A percentile compares a stretch with the other conserved stretches of the same genome.
Conservation (phyloP, 1,140 invertebrate species). For the Hermetia illucens region DNA sequence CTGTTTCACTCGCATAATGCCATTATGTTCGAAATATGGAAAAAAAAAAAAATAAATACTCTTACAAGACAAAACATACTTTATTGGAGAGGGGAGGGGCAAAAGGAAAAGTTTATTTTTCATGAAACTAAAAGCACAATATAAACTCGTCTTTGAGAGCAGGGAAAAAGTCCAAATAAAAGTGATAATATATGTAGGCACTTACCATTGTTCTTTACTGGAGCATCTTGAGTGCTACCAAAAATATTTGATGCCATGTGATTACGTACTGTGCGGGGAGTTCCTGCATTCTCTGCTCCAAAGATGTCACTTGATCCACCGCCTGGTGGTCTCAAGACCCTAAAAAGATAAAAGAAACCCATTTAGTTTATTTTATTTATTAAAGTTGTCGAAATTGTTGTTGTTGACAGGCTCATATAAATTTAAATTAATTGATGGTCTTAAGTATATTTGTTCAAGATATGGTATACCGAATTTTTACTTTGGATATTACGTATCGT, state of each 20-base stretch:
- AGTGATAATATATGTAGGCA: too few relatives aligned
- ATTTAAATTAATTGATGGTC: too few relatives aligned
- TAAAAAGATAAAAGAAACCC: slow-evolving; percentile 18
- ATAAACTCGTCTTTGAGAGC: not conserved
- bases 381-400: too few relatives aligned
- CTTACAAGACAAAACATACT: slow-evolving; percentile 11
- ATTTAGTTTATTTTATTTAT: too few relatives aligned
- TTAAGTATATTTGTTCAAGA: too few relatives aligned
- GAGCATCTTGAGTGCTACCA: slow-evolving; percentile 20
- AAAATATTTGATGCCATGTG: slow-evolving; percentile 30
- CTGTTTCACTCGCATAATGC: too few relatives aligned
- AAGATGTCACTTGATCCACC: slow-evolving; percentile 42
- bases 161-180: slow-evolving; percentile 10
- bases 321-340: slow-evolving; percentile 41
- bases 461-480: too few relatives aligned
- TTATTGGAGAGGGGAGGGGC: not conserved
- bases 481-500: too few relatives aligned
- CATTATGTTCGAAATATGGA: not conserved
- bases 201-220: slow-evolving; percentile 28
- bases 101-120: not conserved
- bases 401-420: too few relatives aligned
- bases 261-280: slow-evolving; percentile 26
- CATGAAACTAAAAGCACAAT: not conserved
- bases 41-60: slow-evolving; percentile 3
- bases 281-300: slow-evolving; percentile 22